Percentiles rank a stretch among this genome's conserved stretches.
phyloP scores from a whole-genome alignment of 2,797 vertebrate species.

The Cossypha niveicapilla region DNA sequence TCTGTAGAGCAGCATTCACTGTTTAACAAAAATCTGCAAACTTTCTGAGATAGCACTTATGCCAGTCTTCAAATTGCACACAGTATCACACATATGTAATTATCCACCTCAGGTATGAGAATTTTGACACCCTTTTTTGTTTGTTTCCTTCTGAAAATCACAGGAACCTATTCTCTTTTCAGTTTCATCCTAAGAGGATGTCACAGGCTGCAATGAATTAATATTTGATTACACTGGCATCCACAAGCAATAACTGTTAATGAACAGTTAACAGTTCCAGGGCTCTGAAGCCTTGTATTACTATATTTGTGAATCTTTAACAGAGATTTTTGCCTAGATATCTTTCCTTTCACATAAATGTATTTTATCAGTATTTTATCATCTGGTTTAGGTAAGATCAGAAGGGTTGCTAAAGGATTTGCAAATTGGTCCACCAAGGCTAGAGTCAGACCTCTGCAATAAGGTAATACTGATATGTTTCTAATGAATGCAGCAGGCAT shows the following conservation, averaged over 20 bases:
- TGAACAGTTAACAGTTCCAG: neutral
- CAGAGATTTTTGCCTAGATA: neutral
- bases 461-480: neutral
- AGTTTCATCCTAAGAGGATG: neutral
- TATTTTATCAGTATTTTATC: neutral
- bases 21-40: neutral
- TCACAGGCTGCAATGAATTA: neutral
- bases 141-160: neutral
- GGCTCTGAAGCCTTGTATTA: neutral
- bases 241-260: neutral
- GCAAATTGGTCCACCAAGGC: neutral
- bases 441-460: neutral
- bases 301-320: neutral
- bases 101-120: neutral
- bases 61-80: neutral
- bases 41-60: neutral
- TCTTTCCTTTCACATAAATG: neutral
- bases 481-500: neutral
- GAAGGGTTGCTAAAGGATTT: neutral
- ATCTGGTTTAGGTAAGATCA: neutral
- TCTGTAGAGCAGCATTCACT: neutral
- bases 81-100: neutral
- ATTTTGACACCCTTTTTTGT: neutral
- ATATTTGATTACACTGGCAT: neutral
- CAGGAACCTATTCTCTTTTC: neutral